Base-by-base conservation (phyloP, 2,888 invertebrate species). In the Microchrysa polita region DNA sequence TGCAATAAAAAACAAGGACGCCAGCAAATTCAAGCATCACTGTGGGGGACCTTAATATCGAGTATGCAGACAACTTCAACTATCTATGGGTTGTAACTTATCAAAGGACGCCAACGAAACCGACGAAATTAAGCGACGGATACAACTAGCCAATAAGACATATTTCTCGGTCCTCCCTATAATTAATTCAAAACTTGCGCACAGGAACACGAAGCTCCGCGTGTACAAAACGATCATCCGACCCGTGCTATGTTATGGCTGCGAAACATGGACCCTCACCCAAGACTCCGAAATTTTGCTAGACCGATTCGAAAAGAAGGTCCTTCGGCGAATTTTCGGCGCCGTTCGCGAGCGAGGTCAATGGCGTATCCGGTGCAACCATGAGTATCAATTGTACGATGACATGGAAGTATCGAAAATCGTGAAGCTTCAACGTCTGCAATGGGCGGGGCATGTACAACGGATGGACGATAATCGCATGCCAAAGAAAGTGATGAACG, bases 301-400 rank as follows among this genome's bases (percentile, higher is more conserved):
- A 48, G 12, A 48, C 16, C 4, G 5, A 48, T 48, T 48, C 48
- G 48, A 48, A 48, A 2, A 12, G 48, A 48, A 48, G 12, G 48
- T 48, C 48, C 48, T 48, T 48, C 48, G 48, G 48, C 48, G 48
- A 48, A 48, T 48, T 48, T 48, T n/a, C 48, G 48, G 48, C 4
- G 48, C 48, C 4, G 48, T 48, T 12, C 10, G 10, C 48, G 48
- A 48, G 5, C 12, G 48, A n/a, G 48, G 12, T 48, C 5, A 12
- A 48, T 48, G 48, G 48, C 48, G 48, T 12, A 48, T 48, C 48
- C 48, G 48, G 48, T 48, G 12, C 48, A 48, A 48, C 48, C 48
- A 48, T 48, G 10, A n/a, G 48, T 48, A 48, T 48, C 5, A 48
- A 48, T 12, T 48, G 48, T 48, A 48, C 48, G 48, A 48, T 48